phyloP scores from a whole-genome alignment of 2,113 vertebrate genomes.

The Seriola aureovittata region DNA sequence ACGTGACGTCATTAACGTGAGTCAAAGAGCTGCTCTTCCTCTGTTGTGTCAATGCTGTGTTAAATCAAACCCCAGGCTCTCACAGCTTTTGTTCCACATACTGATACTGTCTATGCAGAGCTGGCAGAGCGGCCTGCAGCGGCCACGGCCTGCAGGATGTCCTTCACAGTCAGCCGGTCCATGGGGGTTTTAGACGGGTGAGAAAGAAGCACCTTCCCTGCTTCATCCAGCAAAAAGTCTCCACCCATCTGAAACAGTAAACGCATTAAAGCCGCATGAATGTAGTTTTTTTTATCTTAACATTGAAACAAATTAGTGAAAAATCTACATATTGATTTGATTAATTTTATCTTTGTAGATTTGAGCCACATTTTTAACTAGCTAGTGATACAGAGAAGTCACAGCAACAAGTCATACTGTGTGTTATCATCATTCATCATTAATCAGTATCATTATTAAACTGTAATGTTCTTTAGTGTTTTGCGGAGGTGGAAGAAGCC shows the following conservation, averaged over 20 bases:
- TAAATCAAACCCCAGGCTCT: background rate
- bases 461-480: no score
- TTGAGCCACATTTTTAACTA: no score
- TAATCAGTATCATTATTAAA: no score
- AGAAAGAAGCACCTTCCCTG: constrained; percentile 74
- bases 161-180: constrained; percentile 71
- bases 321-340: no score
- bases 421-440: no score
- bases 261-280: background rate
- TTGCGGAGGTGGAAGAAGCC: no score
- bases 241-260: constrained; percentile 80
- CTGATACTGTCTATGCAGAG: no score
- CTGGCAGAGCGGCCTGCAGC: background rate
- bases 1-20: constrained; percentile 76
- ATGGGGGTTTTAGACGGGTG: constrained; percentile 75
- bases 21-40: constrained; percentile 46
- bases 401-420: no score
- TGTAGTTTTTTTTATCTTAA: background rate
- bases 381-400: no score
- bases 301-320: background rate
- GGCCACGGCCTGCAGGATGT: constrained; percentile 61
- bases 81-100: no score
- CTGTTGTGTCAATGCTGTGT: constrained; percentile 48
- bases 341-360: no score
- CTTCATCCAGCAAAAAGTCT: constrained; percentile 80